These are phyloP conservation scores for Lordiphosa andalusiaca DNA, from an alignment of 2,888 invertebrate genomes.

Conservation along the genomic window DNA sequence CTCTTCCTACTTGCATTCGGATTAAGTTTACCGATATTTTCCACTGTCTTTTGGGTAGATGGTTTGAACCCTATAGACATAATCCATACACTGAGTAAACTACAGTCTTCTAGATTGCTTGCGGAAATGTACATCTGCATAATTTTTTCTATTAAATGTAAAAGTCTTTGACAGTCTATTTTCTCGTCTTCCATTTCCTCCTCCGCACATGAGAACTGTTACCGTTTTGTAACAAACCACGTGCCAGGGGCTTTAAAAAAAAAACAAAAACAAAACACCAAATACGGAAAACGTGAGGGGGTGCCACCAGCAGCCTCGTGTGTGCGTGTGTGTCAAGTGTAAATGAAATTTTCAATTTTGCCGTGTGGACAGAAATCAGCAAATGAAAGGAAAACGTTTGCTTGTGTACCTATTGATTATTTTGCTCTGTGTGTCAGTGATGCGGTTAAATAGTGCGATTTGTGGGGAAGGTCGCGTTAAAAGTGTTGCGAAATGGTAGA, in stretches of 20 bases:
- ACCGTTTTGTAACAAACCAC: slow-evolving; percentile 31
- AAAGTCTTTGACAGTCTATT: slow-evolving; percentile 4
- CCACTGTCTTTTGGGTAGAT: too few species aligned
- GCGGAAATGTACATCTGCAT: too few species aligned
- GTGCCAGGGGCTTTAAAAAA: slow-evolving; percentile 21
- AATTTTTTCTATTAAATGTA: too few species aligned
- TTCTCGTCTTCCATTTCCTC: not conserved
- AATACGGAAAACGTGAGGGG: slow-evolving; percentile 10
- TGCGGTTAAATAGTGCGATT: slow-evolving; percentile 39
- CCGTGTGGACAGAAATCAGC: slow-evolving; percentile 51
- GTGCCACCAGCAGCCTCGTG: not conserved
- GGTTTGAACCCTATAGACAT: too few species aligned
- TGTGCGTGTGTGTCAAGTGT: slow-evolving; percentile 60
- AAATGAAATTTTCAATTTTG: slow-evolving; percentile 66
- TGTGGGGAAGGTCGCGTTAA: slow-evolving; percentile 44
- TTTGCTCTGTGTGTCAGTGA: slow-evolving; percentile 12
- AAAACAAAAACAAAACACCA: slow-evolving; percentile 18
- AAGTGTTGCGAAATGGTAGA: slow-evolving; percentile 38
- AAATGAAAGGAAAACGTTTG: slow-evolving; percentile 40
- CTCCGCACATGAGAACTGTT: slow-evolving; percentile 16
- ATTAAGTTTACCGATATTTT: too few species aligned
- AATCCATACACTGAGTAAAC: too few species aligned
- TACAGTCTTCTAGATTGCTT: too few species aligned
- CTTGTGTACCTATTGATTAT: slow-evolving; percentile 58
- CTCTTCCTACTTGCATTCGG: too few species aligned